A percentile compares a stretch with the other conserved stretches of the same genome.
Evolutionary conservation across 2,888 invertebrate species (phyloP).

Genomic region (Synergus gifuensis): DNA sequence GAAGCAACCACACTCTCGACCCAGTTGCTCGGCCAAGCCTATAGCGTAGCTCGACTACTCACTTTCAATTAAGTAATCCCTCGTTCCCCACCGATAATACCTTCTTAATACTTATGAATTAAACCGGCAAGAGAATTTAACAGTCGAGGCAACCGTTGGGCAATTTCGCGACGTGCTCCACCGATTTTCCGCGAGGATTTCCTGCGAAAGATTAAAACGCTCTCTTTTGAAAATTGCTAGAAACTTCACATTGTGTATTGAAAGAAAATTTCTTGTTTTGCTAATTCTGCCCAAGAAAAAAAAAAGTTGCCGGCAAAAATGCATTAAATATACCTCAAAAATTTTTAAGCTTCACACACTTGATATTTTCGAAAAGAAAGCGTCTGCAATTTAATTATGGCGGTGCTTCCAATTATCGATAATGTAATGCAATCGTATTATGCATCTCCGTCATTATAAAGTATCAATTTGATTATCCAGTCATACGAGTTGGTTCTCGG

Average conservation of each 20-base stretch:
- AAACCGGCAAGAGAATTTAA: constrained; percentile 57
- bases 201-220: constrained; percentile 44
- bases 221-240: constrained; percentile 25
- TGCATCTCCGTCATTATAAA: background rate
- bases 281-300: background rate
- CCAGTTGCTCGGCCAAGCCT: constrained; percentile 70
- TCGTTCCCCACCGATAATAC: constrained; percentile 61
- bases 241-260: background rate
- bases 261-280: background rate
- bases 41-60: constrained; percentile 62
- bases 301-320: background rate
- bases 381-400: background rate
- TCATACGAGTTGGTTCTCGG: background rate
- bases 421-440: background rate
- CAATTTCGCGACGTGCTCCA: constrained; percentile 57
- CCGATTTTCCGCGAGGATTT: constrained; percentile 57
- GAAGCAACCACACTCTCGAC: constrained; percentile 65
- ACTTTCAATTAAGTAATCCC: constrained; percentile 72
- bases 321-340: background rate
- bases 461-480: background rate
- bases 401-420: background rate
- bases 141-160: constrained; percentile 55
- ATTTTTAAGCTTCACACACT: background rate
- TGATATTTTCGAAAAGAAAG: background rate
- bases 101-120: constrained; percentile 61